Base-by-base conservation (phyloP, 2,888 invertebrate genomes). In the Diplolepis rosae region DNA sequence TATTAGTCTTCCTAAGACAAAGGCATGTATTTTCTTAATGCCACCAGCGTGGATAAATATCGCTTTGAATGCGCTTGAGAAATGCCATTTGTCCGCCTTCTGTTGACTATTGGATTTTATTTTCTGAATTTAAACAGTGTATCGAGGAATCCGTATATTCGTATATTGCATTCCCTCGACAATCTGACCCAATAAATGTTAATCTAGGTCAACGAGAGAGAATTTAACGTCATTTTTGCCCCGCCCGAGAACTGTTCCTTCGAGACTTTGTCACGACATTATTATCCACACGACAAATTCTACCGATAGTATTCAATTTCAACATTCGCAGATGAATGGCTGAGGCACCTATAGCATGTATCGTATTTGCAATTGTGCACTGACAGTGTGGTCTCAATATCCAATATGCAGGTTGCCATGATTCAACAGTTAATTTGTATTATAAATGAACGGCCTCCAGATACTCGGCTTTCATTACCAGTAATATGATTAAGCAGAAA, bases 141-240 rank as follows among this genome's bases (percentile, higher is more conserved):
- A 39, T 61, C 35, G 61, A 22, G 27, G 27, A 61, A 61, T 61
- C 39, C 61, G 39, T 61, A 24, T 24, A 61, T 77, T 73, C 61
- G 39, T 61, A 24, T 24, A 61, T 77, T 73, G 72, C 54, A 56
- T 78, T 50, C 68, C 69, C 51, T 56, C 66, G 71, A 68, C 79
- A 73, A 74, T 77, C 77, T 68, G 71, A 69, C 71, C 66, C 65
- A 72, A 70, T 65, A 68, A 22, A 15, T 28, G 71, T 50, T n/a
- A 73, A 80, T 80, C 71, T 73, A 65, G 79, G 79, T 79, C 79
- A 80, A 74, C 79, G 75, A 77, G 77, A 79, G 76, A 73, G 72
- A 77, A 74, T 39, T 61, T 35, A 30, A 35, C 30, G 61, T 61
- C 39, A 39, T 39, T 61, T 61, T 61, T 61, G 61, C 61, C 39